A percentile compares a stretch with the other conserved stretches of the same genome.
These are phyloP conservation scores for Tetropium fuscum DNA, from an alignment of 2,888 invertebrate species.

Conservation along the genomic window DNA sequence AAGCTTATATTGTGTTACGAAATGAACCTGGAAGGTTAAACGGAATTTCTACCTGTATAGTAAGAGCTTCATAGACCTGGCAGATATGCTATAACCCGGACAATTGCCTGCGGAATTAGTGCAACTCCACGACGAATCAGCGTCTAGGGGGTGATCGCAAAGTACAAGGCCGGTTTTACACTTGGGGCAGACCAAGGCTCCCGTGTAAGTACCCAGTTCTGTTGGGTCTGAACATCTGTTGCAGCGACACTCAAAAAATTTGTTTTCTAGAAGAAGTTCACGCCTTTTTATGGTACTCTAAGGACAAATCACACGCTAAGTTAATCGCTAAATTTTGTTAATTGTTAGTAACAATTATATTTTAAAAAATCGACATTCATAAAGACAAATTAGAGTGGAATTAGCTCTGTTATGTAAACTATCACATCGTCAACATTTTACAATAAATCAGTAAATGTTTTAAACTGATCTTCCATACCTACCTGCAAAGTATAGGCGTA, in stretches of 20 bases:
- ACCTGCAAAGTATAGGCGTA: constrained; percentile 82
- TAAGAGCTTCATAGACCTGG: constrained; percentile 64
- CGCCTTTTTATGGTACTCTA: constrained; percentile 81
- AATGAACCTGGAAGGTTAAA: too few species aligned
- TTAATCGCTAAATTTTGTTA: not conserved
- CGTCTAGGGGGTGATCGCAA: constrained; percentile 72
- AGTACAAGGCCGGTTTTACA: constrained; percentile 75
- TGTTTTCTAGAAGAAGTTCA: constrained; percentile 81
- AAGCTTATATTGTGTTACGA: too few species aligned
- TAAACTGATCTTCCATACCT: too few species aligned
- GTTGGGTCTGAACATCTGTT: constrained; percentile 80
- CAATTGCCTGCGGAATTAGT: constrained; percentile 54
- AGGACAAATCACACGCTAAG: constrained; percentile 21
- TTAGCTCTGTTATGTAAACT: too few species aligned
- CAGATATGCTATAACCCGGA: constrained; percentile 64
- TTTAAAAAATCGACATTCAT: too few species aligned
- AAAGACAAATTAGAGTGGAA: too few species aligned
- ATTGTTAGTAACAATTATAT: too few species aligned
- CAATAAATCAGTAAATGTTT: too few species aligned
- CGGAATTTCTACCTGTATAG: constrained; percentile 68
- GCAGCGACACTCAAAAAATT: constrained; percentile 86
- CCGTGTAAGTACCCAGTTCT: constrained; percentile 80
- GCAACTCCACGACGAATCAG: constrained; percentile 72
- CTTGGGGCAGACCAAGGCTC: constrained; percentile 80
- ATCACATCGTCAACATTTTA: too few species aligned